A percentile compares a stretch with the other conserved stretches of the same genome.
Conservation (phyloP, 2,113 vertebrate species). For the Morone chrysops region DNA sequence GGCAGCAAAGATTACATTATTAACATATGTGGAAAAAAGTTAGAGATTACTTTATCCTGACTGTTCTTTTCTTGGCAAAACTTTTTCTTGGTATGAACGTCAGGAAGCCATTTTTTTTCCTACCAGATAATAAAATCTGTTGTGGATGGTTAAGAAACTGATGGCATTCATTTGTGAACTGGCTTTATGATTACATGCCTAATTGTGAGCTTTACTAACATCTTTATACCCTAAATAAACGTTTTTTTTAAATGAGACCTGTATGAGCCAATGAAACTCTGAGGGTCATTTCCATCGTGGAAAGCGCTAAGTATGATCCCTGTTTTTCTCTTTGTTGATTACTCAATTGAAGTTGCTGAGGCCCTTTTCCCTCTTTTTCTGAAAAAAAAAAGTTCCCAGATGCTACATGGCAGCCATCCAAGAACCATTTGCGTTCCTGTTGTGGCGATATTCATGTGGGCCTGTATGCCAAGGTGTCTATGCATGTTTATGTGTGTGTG, state of each 20-base stretch:
- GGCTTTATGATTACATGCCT: constrained; percentile 26
- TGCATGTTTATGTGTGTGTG: constrained; percentile 8
- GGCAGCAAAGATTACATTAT: not conserved
- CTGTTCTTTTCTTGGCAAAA: not conserved
- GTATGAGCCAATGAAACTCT: not conserved
- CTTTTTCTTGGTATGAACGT: not conserved
- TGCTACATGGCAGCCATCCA: constrained; percentile 61
- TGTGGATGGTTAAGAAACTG: constrained; percentile 21
- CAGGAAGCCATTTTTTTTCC: not conserved
- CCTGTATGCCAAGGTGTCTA: constrained; percentile 2
- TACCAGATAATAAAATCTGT: constrained; percentile 8
- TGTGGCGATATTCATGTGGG: constrained; percentile 28
- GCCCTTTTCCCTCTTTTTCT: constrained; percentile 16
- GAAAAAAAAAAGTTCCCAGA: constrained; percentile 32
- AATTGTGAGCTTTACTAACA: constrained; percentile 28
- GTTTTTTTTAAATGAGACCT: not conserved
- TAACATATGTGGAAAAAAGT: not conserved
- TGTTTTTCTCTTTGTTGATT: constrained; percentile 33
- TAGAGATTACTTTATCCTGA: not conserved
- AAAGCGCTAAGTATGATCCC: not conserved
- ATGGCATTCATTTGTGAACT: constrained; percentile 25
- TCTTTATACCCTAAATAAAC: not conserved
- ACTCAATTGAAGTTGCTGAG: constrained; percentile 4
- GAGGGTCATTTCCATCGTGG: constrained; percentile 4
- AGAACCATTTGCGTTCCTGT: constrained; percentile 59